Evolutionary conservation across 2,797 vertebrate species (phyloP).

Genomic region (Onychomys leucogaster): DNA sequence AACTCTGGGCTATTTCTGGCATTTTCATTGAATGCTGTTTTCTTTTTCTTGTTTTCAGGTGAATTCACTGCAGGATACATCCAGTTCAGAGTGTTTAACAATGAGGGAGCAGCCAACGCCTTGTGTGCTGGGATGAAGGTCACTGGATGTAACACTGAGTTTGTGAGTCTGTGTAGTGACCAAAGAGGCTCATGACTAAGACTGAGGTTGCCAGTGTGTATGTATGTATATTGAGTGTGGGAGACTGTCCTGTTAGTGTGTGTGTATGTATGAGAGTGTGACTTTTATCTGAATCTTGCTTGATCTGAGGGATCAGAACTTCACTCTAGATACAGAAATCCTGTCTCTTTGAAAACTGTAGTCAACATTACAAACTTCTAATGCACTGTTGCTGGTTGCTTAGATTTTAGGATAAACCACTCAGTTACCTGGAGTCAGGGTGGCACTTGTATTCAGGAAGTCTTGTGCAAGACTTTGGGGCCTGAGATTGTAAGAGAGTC

Average conservation of each 20-base stretch:
- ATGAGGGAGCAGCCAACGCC: conserved; percentile 84
- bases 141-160: conserved; percentile 84
- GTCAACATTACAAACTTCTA: background rate
- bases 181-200: background rate
- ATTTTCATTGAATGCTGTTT: background rate
- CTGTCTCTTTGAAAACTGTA: background rate
- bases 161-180: conserved; percentile 73
- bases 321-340: background rate
- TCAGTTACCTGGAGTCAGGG: background rate
- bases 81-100: conserved; percentile 87
- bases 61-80: conserved; percentile 85
- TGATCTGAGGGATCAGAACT: background rate
- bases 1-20: too few species aligned
- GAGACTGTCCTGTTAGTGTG: background rate
- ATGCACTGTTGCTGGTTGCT: background rate
- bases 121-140: conserved; percentile 88
- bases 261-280: background rate
- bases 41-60: conserved; percentile 51
- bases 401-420: background rate
- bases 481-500: background rate
- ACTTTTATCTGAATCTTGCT: background rate
- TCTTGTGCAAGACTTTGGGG: background rate
- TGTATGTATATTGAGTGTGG: background rate
- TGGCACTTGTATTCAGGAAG: background rate
- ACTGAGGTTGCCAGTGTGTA: background rate